Evolutionary conservation across 2,888 invertebrate genomes (phyloP).

Genomic region (Meteorus colon): DNA sequence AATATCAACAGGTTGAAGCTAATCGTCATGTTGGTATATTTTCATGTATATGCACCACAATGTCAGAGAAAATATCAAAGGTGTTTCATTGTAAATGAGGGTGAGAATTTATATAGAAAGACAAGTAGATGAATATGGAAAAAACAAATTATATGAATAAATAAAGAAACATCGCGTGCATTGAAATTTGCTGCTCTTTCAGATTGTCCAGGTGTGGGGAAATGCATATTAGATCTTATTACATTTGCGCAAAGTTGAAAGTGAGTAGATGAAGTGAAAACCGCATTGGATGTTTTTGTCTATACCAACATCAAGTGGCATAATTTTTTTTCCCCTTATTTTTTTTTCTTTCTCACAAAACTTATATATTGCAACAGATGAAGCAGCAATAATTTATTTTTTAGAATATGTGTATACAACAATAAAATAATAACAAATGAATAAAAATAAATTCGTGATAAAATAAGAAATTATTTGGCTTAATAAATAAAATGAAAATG

Average conservation of each 20-base stretch:
- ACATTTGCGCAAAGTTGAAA: conserved; percentile 61
- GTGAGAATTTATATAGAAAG: conserved; percentile 17
- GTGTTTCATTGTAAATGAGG: not conserved
- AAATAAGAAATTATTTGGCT: too few species aligned
- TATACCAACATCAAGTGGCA: conserved; percentile 2
- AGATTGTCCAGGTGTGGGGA: conserved; percentile 57
- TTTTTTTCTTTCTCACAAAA: not conserved
- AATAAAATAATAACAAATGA: not conserved
- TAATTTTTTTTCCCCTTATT: not conserved
- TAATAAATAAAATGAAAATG: not conserved
- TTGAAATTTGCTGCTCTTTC: conserved; percentile 44
- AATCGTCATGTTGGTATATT: conserved; percentile 42
- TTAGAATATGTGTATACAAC: not conserved
- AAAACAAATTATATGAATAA: conserved; percentile 30
- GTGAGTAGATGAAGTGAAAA: conserved; percentile 54
- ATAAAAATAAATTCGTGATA: too few species aligned
- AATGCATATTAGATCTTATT: conserved; percentile 61
- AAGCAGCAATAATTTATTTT: not conserved
- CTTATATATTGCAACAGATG: not conserved
- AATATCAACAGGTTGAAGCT: conserved; percentile 22
- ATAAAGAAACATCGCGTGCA: conserved; percentile 51
- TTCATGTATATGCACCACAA: not conserved
- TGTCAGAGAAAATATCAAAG: not conserved
- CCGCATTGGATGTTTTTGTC: conserved; percentile 20
- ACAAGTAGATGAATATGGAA: conserved; percentile 26